Evolutionary conservation across 2,113 vertebrate genomes (phyloP).

Genomic region (Peucedramus taeniatus): DNA sequence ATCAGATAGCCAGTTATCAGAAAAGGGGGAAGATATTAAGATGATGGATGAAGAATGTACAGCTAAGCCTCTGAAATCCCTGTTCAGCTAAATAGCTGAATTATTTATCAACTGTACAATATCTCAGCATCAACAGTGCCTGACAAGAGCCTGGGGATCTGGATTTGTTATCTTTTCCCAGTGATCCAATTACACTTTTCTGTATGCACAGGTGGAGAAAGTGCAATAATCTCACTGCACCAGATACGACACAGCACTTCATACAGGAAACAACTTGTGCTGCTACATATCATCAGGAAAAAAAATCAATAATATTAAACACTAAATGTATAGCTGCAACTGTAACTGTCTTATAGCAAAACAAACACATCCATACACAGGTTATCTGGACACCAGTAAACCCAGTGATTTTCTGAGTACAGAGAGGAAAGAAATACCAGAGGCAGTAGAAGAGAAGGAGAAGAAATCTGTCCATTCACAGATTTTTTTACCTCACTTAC

Average conservation of each 20-base stretch:
- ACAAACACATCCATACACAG: neutral
- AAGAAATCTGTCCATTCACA: too few species aligned
- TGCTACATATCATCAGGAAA: neutral
- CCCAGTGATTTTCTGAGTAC: neutral
- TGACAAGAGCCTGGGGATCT: neutral
- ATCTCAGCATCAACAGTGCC: neutral
- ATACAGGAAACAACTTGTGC: neutral
- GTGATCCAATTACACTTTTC: neutral
- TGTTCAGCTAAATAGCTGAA: neutral
- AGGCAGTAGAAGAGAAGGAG: neutral
- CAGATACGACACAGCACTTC: neutral
- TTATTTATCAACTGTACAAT: slow-evolving; percentile 39
- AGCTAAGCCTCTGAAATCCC: neutral
- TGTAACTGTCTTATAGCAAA: neutral
- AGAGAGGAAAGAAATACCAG: neutral
- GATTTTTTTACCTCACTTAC: neutral
- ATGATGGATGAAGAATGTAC: neutral
- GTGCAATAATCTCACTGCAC: neutral
- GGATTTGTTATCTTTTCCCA: neutral
- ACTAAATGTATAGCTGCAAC: neutral
- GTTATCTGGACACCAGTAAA: neutral
- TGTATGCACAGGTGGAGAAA: neutral
- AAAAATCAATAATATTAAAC: neutral
- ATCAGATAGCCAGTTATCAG: neutral
- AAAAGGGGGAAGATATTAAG: neutral